Base-by-base conservation (phyloP, 2,113 vertebrate genomes). In the Melanocharis versteri region DNA sequence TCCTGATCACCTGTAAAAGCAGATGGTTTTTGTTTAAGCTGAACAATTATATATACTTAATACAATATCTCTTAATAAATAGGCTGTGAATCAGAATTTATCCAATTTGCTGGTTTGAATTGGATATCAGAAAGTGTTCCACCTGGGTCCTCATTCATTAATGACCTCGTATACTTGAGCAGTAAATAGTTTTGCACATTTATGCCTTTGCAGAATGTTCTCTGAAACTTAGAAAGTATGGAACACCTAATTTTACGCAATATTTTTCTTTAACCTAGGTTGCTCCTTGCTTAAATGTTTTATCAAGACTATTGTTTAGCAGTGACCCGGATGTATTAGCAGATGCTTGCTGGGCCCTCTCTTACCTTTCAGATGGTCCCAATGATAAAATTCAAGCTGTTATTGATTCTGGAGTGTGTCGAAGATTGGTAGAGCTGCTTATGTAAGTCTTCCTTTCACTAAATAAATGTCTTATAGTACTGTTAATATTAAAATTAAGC, bases 351-450 rank as follows among this genome's bases (percentile, higher is more conserved):
- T 99, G 99, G 99, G 99, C 99, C 47, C 98, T 99, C 68, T 99
- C 99, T 82, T 99, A 99, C 93, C 98, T 99, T 88, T 99, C 99
- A 14, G 99, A 99, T 90, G 99, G 99, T 88, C 98, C 99, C 33
- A 99, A 99, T 92, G 99, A 99, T 92, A 99, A 99, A 98, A 99
- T 99, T 96, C 99, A 99, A 97, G 98, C 98, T 21, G 99, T 99
- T 92, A 99, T 99, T 90, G 99, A 99, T 96, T 99, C 99, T 39
- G 99, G 99, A 93, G 99, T 99, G 54, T 99, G 99, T 95, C 97
- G 98, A 97, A 98, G 98, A 97, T 97, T 99, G 94, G 99, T 99
- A 81, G 99, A 99, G 96, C 98, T 99, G 94, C 98, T 99, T 81
- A 99, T 99, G 99, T 99, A 98, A 99, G 98, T 89, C 42, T 24